Evolutionary conservation across 2,797 vertebrate species (phyloP), one percentile per base, ranked within the genome.

Genomic region (Rhyacichthys aspro): DNA sequence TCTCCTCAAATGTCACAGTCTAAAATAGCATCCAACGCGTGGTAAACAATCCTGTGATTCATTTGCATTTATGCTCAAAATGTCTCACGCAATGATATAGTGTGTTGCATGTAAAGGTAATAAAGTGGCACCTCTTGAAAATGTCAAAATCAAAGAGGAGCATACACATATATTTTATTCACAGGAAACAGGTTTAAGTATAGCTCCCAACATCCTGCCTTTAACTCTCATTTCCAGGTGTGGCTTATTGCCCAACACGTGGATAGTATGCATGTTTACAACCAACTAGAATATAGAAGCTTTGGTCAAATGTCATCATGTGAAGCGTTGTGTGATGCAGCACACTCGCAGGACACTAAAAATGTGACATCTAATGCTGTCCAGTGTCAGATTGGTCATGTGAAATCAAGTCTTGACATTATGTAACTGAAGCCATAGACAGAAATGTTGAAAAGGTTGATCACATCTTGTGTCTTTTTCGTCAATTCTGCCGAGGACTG

Each of bases 171-270:
- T 74, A 73, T 79, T 79, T 83, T 77, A 74, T 86, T 63, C 61
- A 82, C 76, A 81, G 84, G 86, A 88, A 84, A 61, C 71, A 71
- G 44, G 47, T 28, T 28, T 87, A 83, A 83, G 74, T 83, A 82
- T 69, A 79, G 78, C 67, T 70, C 47, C 69, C 64, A 53, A 74
- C 84, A 82, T 87, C 75, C 82, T 86, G 74, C 74, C 61, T 59
- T 70, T 55, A 62, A 55, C 56, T 42, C 43, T 70, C 19, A 33
- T 47, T 44, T 77, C 64, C 83, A 79, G 77, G 63, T 78, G 79
- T 68, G 44, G 70, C 11, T 15, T 74, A 19, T 33, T 56, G 9
- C 23, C 8, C 1, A 32, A 17, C 42, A 19, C 18, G 37, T 19
- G 46, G 43, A 33, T 61, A 49, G 63, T 28, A 28, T 61, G 18